Evolutionary conservation across 2,113 vertebrate species (phyloP).

Genomic region (Apteryx owenii): DNA sequence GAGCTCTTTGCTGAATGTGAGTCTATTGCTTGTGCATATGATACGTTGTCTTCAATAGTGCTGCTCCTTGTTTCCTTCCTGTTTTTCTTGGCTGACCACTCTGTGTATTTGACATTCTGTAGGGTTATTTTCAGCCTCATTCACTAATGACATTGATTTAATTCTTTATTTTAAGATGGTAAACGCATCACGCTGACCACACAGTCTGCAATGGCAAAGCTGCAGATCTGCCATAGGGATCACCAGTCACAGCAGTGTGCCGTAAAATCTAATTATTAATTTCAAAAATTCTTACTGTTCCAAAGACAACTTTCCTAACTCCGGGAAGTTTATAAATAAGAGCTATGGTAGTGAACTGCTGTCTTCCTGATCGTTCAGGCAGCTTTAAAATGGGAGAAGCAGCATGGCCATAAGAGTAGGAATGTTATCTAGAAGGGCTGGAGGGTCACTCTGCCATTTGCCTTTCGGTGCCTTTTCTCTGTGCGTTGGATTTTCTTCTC

Average conservation of each 20-base stretch:
- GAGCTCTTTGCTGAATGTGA: background rate
- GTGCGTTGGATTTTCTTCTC: background rate
- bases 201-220: background rate
- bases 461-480: background rate
- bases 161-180: background rate
- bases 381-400: background rate
- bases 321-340: background rate
- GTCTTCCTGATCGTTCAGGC: background rate
- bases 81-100: background rate
- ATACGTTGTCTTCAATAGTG: background rate
- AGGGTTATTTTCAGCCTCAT: background rate
- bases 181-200: background rate
- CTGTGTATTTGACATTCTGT: background rate
- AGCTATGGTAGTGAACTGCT: background rate
- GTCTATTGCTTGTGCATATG: background rate
- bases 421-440: background rate
- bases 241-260: background rate
- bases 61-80: background rate
- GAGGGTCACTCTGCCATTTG: background rate
- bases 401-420: background rate
- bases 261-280: background rate
- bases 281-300: background rate
- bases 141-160: background rate
- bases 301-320: background rate
- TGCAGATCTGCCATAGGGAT: background rate